Percentiles rank a stretch among this genome's conserved stretches.
Evolutionary conservation across 2,113 vertebrate genomes (phyloP).

Genomic region (Columba livia): DNA sequence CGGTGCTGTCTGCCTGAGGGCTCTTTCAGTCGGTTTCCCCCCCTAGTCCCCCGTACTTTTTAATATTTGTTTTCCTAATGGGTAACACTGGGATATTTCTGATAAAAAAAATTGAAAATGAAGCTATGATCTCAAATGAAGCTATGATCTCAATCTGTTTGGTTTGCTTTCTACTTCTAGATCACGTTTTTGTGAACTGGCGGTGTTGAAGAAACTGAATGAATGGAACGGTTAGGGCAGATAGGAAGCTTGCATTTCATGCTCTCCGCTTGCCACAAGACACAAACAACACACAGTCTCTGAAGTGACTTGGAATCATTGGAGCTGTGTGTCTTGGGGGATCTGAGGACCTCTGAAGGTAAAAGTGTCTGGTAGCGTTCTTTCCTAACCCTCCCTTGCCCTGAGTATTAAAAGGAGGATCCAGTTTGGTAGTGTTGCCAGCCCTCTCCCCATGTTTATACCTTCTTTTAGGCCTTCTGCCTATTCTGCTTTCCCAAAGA

Average conservation of each 20-base stretch:
- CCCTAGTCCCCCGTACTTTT: rapidly evolving
- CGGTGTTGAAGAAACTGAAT: neutral
- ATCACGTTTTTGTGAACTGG: neutral
- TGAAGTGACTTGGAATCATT: neutral
- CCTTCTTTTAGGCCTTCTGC: neutral
- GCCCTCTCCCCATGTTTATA: neutral
- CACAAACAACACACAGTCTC: neutral
- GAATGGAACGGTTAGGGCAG: slow-evolving; percentile 9
- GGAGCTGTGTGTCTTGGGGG: neutral
- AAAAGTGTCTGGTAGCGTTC: neutral
- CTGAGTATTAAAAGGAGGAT: neutral
- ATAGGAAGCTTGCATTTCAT: neutral
- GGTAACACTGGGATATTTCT: neutral
- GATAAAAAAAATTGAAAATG: neutral
- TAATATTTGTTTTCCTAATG: too few species aligned
- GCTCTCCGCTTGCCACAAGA: neutral
- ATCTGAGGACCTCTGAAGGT: slow-evolving; percentile 9
- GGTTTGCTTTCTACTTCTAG: neutral
- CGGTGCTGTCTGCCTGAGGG: neutral
- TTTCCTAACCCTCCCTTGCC: neutral
- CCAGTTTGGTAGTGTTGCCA: neutral
- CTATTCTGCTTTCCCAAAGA: neutral
- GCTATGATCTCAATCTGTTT: rapidly evolving
- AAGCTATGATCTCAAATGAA: neutral
- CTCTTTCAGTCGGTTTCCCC: rapidly evolving